Evolutionary conservation across 2,888 invertebrate species (phyloP).

Genomic region (Salticus scenicus): DNA sequence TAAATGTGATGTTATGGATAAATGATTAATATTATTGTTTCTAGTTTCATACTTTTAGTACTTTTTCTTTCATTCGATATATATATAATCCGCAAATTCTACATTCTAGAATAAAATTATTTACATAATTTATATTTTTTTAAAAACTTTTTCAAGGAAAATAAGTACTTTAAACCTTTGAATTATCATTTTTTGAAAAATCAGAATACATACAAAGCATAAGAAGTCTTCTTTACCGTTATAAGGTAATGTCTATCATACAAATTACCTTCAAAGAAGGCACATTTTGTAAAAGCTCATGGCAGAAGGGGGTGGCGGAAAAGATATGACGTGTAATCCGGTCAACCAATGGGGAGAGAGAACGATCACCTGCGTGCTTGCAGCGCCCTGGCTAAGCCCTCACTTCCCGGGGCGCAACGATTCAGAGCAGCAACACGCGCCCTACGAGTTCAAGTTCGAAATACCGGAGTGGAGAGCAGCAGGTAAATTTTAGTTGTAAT

Average conservation of each 20-base stretch:
- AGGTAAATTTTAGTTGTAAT: constrained; percentile 33
- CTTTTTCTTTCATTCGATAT: no score
- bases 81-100: no score
- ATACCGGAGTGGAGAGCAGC: neutral
- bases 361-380: constrained; percentile 59
- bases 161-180: neutral
- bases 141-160: no score
- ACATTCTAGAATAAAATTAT: no score
- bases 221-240: constrained; percentile 26
- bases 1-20: no score
- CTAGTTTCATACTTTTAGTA: no score
- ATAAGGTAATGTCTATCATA: constrained; percentile 40
- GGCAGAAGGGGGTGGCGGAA: constrained; percentile 34
- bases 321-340: constrained; percentile 42
- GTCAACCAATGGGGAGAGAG: constrained; percentile 46
- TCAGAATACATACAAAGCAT: neutral
- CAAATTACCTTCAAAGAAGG: constrained; percentile 47
- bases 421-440: constrained; percentile 56
- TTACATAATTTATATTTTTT: no score
- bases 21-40: no score
- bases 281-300: constrained; percentile 43
- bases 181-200: neutral
- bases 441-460: constrained; percentile 18
- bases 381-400: constrained; percentile 35
- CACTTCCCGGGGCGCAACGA: constrained; percentile 53